A percentile compares a stretch with the other conserved stretches of the same genome.
These are phyloP conservation scores for Varanus salvator DNA, from an alignment of 2,113 vertebrate species.

Conservation along the genomic window DNA sequence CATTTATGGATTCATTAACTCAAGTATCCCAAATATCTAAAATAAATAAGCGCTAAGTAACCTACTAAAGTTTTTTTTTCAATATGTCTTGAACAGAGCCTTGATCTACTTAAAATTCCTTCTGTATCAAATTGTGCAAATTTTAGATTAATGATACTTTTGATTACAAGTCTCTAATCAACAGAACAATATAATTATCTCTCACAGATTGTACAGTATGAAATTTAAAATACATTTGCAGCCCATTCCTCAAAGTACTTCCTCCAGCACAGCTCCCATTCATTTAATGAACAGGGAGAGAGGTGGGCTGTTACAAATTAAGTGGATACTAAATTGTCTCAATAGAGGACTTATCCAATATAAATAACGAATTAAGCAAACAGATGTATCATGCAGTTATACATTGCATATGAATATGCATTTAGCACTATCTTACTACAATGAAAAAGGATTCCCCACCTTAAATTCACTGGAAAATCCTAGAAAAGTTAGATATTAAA, in stretches of 20 bases:
- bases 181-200: conserved; percentile 46
- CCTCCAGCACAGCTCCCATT: conserved; percentile 28
- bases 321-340: conserved; percentile 44
- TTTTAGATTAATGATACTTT: conserved; percentile 40
- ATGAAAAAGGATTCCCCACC: not conserved
- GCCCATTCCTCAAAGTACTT: conserved; percentile 36
- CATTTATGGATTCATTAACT: not conserved
- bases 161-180: conserved; percentile 42
- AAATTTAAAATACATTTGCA: conserved; percentile 45
- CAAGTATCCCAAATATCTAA: not conserved
- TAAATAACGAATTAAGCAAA: conserved; percentile 38
- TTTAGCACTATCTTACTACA: not conserved
- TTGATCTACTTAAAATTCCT: conserved; percentile 31
- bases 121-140: conserved; percentile 30
- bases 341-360: conserved; percentile 36
- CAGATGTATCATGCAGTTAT: conserved; percentile 25
- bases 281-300: conserved; percentile 40
- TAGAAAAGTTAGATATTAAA: not conserved
- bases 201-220: conserved; percentile 37
- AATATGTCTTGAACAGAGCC: not conserved
- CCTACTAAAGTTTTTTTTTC: conserved; percentile 19
- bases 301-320: conserved; percentile 43
- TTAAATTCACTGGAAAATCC: not conserved
- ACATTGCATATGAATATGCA: conserved; percentile 33
- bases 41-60: not conserved